phyloP scores from a whole-genome alignment of 2,888 invertebrate species.

The Drosophila mayaguana region DNA sequence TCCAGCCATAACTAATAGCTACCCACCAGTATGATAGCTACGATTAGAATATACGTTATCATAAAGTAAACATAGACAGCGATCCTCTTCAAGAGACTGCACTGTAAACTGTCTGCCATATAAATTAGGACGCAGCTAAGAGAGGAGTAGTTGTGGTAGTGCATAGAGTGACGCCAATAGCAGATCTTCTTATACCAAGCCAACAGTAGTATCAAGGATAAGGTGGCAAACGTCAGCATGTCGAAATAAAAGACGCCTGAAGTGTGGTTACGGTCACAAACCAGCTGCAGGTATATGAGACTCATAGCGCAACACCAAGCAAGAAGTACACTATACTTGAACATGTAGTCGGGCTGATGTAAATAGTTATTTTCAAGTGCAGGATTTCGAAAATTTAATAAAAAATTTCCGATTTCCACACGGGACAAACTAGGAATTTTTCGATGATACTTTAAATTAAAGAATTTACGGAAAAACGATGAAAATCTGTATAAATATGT shows the following conservation, averaged over 20 bases:
- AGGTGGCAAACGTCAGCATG: background rate
- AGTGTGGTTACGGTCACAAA: too few species aligned
- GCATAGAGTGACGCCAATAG: constrained; percentile 86
- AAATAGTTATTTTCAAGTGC: constrained; percentile 90
- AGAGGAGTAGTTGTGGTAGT: background rate
- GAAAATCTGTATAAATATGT: background rate
- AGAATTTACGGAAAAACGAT: background rate
- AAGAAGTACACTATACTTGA: constrained; percentile 91
- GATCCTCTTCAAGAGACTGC: constrained; percentile 88
- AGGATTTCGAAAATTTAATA: constrained; percentile 73
- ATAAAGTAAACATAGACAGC: constrained; percentile 89
- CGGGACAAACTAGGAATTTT: background rate
- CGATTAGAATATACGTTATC: constrained; percentile 86
- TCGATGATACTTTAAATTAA: too few species aligned
- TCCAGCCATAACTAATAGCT: background rate
- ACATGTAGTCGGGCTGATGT: constrained; percentile 91
- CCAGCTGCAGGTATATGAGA: constrained; percentile 86
- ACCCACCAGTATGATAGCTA: constrained; percentile 41
- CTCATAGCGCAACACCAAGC: constrained; percentile 87
- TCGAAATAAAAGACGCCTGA: too few species aligned
- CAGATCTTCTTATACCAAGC: constrained; percentile 92
- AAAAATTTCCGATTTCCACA: background rate
- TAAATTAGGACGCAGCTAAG: constrained; percentile 47
- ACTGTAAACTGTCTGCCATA: constrained; percentile 86
- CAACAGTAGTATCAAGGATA: constrained; percentile 88